Evolutionary conservation across 2,797 vertebrate species (phyloP), one percentile per base, ranked within the genome.

Genomic region (Hoplostethus atlanticus): DNA sequence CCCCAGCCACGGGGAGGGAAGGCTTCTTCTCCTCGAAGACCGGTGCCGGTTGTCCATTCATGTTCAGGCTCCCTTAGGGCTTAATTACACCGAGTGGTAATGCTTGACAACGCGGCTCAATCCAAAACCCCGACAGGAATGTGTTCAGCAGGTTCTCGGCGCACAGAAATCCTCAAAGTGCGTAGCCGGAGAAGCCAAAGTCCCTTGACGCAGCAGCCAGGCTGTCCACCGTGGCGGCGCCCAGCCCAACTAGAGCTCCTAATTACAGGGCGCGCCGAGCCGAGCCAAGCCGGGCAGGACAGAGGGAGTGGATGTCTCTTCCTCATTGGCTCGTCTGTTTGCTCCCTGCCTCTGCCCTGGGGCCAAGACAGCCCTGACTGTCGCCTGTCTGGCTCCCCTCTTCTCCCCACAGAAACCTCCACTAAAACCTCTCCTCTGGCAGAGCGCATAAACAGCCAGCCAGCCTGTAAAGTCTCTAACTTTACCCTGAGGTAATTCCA

Each of bases 21-120:
- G 94, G 94, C 71, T 97, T 95, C 91, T 97, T 96, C 90, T 97
- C 97, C 69, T 97, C 96, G 77, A 95, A 97, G 36, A 91, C 94
- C 65, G 87, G 85, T 63, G 89, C 84, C 12, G 80, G 42, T 1
- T 84, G 89, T 6, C 84, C 84, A 78, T 92, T 92, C 92, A 92
- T 92, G 42, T n/a, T 55, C 12, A 6, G 12, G 10, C 21, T 17
- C 48, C 6, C 16, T 21, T 1, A 21, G 21, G 21, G 21, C 21
- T 21, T 21, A 21, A 21, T 21, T 21, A 21, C 21, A 21, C 21
- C 21, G 21, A 21, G 21, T 21, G 21, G 21, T 21, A 21, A 21
- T 21, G 21, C 9, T 40, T 40, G 38, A 40, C 8, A 40, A 40
- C 8, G 7, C 7, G 9, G 38, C 38, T 40, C 10, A 8, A 40